Percentiles rank a stretch among this genome's conserved stretches.
Conservation (phyloP, 2,113 vertebrate species). For the Galeopterus variegatus region DNA sequence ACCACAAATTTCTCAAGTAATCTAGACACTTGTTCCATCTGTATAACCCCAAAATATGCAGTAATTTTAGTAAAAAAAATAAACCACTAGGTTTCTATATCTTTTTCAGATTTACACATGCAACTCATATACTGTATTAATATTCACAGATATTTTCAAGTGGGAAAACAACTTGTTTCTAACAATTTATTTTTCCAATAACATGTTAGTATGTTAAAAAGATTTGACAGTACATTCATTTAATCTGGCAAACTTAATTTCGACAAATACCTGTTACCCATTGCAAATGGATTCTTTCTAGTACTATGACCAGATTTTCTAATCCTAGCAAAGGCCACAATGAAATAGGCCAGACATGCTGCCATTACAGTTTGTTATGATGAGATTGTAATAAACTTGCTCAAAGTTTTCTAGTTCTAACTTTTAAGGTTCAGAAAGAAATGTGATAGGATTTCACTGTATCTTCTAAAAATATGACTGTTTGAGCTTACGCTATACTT, state of each 20-base stretch:
- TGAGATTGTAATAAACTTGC: not conserved
- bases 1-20: slow-evolving; percentile 75
- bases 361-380: not conserved
- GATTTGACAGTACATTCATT: slow-evolving; percentile 62
- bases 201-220: slow-evolving; percentile 49
- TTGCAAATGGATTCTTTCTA: slow-evolving; percentile 31
- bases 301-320: slow-evolving; percentile 38
- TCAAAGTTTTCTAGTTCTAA: slow-evolving; percentile 36
- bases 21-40: slow-evolving; percentile 64
- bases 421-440: slow-evolving; percentile 65
- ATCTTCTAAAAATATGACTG: slow-evolving; percentile 87
- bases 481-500: slow-evolving; percentile 79
- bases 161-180: slow-evolving; percentile 63
- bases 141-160: slow-evolving; percentile 77
- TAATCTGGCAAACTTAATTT: slow-evolving; percentile 58
- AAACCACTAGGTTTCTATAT: slow-evolving; percentile 52
- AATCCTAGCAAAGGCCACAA: slow-evolving; percentile 44
- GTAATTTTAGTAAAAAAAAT: slow-evolving; percentile 66
- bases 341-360: slow-evolving; percentile 43
- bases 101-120: slow-evolving; percentile 76
- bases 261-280: slow-evolving; percentile 37
- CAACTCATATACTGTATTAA: slow-evolving; percentile 65
- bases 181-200: slow-evolving; percentile 70
- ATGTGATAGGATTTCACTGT: slow-evolving; percentile 73
- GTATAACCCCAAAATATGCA: slow-evolving; percentile 57